Conservation (phyloP, 2,113 vertebrate genomes). For the Myiopsitta monachus region DNA sequence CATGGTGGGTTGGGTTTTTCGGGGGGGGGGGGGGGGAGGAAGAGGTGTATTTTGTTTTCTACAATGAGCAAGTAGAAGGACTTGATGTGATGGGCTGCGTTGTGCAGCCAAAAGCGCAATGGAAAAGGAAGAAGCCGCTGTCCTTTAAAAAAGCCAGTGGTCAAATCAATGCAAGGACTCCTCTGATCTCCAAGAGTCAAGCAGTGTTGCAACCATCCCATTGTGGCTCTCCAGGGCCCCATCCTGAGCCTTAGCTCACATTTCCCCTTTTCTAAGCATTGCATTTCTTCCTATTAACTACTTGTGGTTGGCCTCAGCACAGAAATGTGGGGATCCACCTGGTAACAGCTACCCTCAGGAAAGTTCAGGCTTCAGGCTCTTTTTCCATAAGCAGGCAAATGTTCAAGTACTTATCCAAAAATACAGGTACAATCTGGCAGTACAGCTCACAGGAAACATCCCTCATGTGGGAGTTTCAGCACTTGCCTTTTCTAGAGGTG, state of each 20-base stretch:
- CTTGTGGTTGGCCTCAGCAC: neutral
- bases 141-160: neutral
- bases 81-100: neutral
- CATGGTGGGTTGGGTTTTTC: neutral
- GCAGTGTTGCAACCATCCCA: neutral
- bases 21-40: too few species aligned
- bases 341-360: neutral
- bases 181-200: neutral
- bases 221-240: neutral
- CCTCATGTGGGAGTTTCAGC: conserved; percentile 48
- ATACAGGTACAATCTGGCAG: conserved; percentile 46
- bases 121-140: neutral
- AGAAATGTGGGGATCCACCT: neutral
- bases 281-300: neutral
- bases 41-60: neutral
- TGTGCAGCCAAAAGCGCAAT: neutral
- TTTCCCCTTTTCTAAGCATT: neutral
- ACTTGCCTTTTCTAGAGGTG: conserved; percentile 58
- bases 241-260: neutral
- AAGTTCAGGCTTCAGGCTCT: neutral
- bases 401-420: conserved; percentile 37
- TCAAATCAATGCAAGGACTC: neutral
- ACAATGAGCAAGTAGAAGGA: neutral
- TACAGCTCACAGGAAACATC: conserved; percentile 52
- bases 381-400: conserved; percentile 20